Percentiles rank a stretch among this genome's conserved stretches.
Conservation (phyloP, 1,140 invertebrate genomes). For the Antheraea pernyi region DNA sequence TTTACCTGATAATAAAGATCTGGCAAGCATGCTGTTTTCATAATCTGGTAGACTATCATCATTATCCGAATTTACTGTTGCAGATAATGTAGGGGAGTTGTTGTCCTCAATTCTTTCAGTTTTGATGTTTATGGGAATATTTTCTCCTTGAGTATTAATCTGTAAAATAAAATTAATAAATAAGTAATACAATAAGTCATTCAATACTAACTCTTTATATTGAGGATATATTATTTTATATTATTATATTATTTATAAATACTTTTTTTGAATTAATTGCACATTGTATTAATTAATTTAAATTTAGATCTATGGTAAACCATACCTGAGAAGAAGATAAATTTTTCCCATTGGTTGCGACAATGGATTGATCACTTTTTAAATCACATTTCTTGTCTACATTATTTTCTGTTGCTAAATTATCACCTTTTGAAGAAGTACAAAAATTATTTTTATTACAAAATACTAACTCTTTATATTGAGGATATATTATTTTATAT, state of each 20-base stretch:
- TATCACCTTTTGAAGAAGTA: conserved; percentile 48
- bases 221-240: no score
- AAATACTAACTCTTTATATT: no score
- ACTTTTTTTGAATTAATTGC: no score
- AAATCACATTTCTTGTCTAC: conserved; percentile 55
- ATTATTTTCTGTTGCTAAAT: conserved; percentile 51
- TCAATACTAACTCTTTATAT: no score
- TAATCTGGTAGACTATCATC: conserved; percentile 72
- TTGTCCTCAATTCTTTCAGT: conserved; percentile 63
- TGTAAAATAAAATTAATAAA: conserved; percentile 6
- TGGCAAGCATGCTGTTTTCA: conserved; percentile 78
- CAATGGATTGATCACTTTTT: conserved; percentile 40
- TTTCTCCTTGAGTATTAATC: conserved; percentile 40
- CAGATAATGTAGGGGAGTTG: conserved; percentile 40
- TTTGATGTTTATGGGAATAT: conserved; percentile 60
- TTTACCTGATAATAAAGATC: conserved; percentile 73
- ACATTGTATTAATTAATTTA: no score
- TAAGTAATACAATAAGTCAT: no score
- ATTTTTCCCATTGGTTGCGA: conserved; percentile 62
- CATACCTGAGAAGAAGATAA: conserved; percentile 41
- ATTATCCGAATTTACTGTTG: conserved; percentile 52
- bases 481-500: no score
- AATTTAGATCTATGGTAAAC: no score
- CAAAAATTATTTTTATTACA: conserved; percentile 55
- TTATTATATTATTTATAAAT: no score